Evolutionary conservation across 2,797 vertebrate genomes (phyloP).

Genomic region (Notolepis coatsorum): DNA sequence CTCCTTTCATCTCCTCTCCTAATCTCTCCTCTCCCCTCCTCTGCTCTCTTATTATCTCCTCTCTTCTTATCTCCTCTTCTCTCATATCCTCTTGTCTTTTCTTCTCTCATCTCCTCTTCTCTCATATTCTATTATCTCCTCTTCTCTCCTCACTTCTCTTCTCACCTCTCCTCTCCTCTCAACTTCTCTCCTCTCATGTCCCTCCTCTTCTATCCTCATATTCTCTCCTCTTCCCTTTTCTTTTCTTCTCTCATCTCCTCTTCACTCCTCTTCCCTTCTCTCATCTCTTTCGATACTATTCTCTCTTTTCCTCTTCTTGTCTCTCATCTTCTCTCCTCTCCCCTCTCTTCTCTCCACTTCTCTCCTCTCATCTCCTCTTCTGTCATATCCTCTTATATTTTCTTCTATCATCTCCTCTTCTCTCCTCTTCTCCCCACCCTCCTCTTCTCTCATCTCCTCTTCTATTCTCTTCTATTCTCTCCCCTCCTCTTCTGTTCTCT

Average conservation of each 20-base stretch:
- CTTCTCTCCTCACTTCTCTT: slow-evolving; percentile 4
- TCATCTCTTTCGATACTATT: slow-evolving; percentile 28
- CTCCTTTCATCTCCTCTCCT: slow-evolving; percentile 1
- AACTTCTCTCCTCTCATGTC: too few relatives aligned
- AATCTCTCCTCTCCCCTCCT: background rate
- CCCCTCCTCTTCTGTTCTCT: too few relatives aligned
- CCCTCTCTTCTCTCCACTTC: background rate
- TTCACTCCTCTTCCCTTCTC: slow-evolving; percentile 6
- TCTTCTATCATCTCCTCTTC: too few relatives aligned
- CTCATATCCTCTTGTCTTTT: too few relatives aligned
- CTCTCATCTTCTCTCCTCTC: background rate
- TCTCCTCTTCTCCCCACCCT: too few relatives aligned
- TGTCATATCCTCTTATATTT: background rate
- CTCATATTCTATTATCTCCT: slow-evolving; percentile 1
- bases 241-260: slow-evolving; percentile 2
- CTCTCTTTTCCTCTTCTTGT: background rate
- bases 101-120: background rate
- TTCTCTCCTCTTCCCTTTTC: slow-evolving; percentile 6
- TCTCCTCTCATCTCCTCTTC: background rate
- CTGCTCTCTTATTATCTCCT: background rate
- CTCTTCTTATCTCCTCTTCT: too few relatives aligned
- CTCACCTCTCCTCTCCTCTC: background rate
- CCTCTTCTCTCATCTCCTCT: background rate
- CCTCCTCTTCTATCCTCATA: background rate
- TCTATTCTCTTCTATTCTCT: background rate